phyloP scores from a whole-genome alignment of 2,113 vertebrate species.

The Eurypyga helias region DNA sequence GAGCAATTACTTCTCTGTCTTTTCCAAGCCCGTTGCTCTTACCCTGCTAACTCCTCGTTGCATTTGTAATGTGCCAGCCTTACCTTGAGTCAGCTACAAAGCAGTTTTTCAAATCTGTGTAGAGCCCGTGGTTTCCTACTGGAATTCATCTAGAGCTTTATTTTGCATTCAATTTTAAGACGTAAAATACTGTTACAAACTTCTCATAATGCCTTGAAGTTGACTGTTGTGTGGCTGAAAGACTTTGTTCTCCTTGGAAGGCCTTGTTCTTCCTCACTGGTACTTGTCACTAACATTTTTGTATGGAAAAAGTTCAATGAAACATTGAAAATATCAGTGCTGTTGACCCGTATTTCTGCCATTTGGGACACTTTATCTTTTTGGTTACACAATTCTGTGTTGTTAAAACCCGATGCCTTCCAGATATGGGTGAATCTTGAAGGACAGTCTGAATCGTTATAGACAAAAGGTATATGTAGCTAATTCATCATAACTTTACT shows the following conservation, averaged over 20 bases:
- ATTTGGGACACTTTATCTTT: not conserved
- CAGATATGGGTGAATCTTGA: not conserved
- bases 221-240: constrained; percentile 2
- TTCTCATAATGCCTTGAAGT: not conserved
- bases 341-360: not conserved
- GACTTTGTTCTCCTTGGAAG: constrained; percentile 17
- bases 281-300: not conserved
- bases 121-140: not conserved
- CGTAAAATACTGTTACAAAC: constrained; percentile 19
- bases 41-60: not conserved
- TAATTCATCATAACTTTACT: not conserved
- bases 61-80: not conserved
- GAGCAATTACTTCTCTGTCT: not conserved
- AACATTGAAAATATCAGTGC: not conserved
- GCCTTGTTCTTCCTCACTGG: not conserved
- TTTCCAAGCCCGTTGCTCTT: not conserved
- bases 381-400: not conserved
- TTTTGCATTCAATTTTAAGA: constrained; percentile 22
- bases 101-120: not conserved
- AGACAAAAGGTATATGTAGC: not conserved
- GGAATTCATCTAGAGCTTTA: not conserved
- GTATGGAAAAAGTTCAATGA: not conserved
- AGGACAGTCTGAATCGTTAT: not conserved
- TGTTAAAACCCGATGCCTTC: not conserved
- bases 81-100: not conserved